A percentile compares a stretch with the other conserved stretches of the same genome.
Evolutionary conservation across 2,797 vertebrate genomes (phyloP).

Genomic region (Gymnothorax javanicus): DNA sequence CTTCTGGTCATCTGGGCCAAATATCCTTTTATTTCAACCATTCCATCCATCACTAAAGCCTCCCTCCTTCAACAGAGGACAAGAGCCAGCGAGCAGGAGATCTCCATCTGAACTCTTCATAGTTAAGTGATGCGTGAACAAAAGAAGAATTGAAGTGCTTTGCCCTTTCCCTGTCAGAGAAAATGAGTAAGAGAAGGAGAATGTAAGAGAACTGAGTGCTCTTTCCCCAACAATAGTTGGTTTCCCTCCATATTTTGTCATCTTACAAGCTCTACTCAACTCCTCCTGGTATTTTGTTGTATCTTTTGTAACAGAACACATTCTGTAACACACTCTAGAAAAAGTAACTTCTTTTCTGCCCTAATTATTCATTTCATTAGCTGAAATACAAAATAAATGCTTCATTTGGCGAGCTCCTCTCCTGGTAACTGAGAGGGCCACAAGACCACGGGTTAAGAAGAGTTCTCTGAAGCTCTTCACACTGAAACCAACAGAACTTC

Average conservation of each 20-base stretch:
- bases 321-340: neutral
- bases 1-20: constrained; percentile 12
- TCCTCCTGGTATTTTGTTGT: neutral
- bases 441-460: neutral
- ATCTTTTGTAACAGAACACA: neutral
- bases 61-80: neutral
- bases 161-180: neutral
- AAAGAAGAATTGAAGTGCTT: neutral
- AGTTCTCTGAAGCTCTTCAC: neutral
- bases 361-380: neutral
- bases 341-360: neutral
- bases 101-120: neutral
- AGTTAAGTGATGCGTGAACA: neutral
- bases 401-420: neutral
- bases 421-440: neutral
- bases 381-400: neutral
- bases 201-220: neutral
- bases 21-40: constrained; percentile 9
- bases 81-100: neutral
- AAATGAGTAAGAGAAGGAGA: neutral
- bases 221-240: neutral
- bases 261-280: neutral
- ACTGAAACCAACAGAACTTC: neutral
- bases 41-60: constrained; percentile 9
- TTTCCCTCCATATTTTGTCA: neutral